Conservation (phyloP, 2,113 vertebrate genomes). For the Callithrix jacchus region DNA sequence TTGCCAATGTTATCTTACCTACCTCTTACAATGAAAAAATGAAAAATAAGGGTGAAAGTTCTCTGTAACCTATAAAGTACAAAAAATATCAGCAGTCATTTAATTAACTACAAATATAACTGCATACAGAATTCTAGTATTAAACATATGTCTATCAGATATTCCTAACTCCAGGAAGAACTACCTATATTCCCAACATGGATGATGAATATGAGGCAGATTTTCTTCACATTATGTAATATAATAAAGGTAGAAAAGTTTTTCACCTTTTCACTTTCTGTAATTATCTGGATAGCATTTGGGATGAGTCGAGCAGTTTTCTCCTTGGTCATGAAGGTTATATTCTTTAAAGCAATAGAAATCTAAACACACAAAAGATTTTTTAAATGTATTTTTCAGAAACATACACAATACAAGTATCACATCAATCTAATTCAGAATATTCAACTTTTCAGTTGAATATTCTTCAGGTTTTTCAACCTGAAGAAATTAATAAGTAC, state of each 20-base stretch:
- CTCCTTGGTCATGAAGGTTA: constrained; percentile 91
- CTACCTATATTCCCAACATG: background rate
- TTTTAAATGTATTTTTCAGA: background rate
- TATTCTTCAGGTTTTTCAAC: background rate
- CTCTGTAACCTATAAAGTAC: constrained; percentile 16
- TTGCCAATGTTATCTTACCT: background rate
- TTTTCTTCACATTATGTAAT: background rate
- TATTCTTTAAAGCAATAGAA: constrained; percentile 88
- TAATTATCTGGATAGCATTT: constrained; percentile 94
- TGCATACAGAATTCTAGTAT: background rate
- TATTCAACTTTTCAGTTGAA: background rate
- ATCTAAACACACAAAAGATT: constrained; percentile 85
- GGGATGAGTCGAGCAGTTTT: constrained; percentile 95
- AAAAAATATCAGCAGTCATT: constrained; percentile 25
- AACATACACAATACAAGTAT: background rate
- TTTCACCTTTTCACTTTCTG: constrained; percentile 90
- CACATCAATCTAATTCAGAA: background rate
- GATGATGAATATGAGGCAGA: background rate
- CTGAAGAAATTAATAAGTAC: background rate
- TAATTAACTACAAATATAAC: background rate
- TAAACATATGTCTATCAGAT: background rate
- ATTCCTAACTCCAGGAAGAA: background rate
- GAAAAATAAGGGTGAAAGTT: background rate
- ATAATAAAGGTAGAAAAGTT: constrained; percentile 8
- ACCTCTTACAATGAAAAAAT: constrained; percentile 30